Evolutionary conservation across 1,140 invertebrate species (phyloP).

Genomic region (Papilio helenus): DNA sequence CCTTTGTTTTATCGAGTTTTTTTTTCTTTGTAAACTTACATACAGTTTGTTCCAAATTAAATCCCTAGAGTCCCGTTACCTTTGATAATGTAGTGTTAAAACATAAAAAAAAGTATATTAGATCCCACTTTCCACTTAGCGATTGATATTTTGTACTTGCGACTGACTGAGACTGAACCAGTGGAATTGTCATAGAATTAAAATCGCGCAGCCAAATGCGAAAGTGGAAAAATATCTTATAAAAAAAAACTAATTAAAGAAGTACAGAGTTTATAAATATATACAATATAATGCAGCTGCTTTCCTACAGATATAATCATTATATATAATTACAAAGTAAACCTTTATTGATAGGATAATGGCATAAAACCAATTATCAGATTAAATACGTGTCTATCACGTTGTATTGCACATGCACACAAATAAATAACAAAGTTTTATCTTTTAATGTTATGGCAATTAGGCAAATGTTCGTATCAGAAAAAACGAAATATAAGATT

Average conservation of each 20-base stretch:
- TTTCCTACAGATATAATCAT: not conserved
- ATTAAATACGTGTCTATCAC: conserved; percentile 11
- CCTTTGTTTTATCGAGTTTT: not conserved
- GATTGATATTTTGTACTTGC: too few species aligned
- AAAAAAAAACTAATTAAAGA: too few species aligned
- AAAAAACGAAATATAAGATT: too few species aligned
- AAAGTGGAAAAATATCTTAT: too few species aligned
- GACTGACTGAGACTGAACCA: too few species aligned
- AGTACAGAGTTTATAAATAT: not conserved
- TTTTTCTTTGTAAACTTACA: not conserved
- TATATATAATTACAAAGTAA: not conserved
- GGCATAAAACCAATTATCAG: not conserved
- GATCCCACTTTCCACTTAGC: not conserved
- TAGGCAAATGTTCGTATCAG: not conserved
- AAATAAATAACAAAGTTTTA: conserved; percentile 32
- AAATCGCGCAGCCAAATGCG: too few species aligned
- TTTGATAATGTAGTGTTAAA: not conserved
- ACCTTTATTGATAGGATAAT: conserved; percentile 1
- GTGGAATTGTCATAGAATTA: too few species aligned
- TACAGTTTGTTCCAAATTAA: not conserved
- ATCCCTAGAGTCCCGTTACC: conserved; percentile 2
- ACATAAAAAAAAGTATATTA: not conserved
- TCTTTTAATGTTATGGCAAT: not conserved
- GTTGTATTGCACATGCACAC: not conserved
- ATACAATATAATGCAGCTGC: not conserved